Base-by-base conservation (phyloP, 2,113 vertebrate genomes). In the Spermophilus dauricus region DNA sequence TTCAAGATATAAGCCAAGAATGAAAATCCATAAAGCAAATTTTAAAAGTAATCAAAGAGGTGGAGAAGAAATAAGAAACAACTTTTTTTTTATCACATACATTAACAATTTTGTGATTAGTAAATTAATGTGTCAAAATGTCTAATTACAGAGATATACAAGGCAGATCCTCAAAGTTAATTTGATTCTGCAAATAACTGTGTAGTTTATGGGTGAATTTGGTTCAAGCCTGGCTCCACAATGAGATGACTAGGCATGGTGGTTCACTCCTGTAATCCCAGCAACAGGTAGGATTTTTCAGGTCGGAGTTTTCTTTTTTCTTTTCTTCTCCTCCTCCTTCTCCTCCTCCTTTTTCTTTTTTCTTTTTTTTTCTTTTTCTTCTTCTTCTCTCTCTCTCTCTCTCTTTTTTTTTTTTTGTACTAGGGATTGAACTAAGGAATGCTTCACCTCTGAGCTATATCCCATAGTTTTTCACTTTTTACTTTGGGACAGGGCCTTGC, bases 301-400 rank as follows among this genome's bases (percentile, higher is more conserved):
- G 45, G 45, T 45, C 8, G 45, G 7, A 45, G 45, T 45, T 45
- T 56, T 18, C 53, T 17, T 56, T 17, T 17, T 58, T 24, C 20
- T 8, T 58, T 58, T 6, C 20, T 8, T 8, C 6, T 6, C 6
- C 2, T 2, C 6, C 5, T 22, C 20, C 20, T 8, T 8, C 6
- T 6, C 6, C 2, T 2, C 6, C 5, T 22, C 20, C 6, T 20
- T 58, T 3, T 7, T 7, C 5, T 6, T 20, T 4, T 22, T 1
- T 0, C 8, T 58, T 5, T 20, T 8, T 8, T 5, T 7, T 22
- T 22, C 18, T 20, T 22, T 8, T 8, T 5, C 7, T 22, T 22
- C 18, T 58, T 22, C 18, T 2, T 18, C 39, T 58, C 18, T 22
- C 18, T 20, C 17, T 6, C 5, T 56, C 17, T 56, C 5, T 56